Percentiles rank a stretch among this genome's conserved stretches.
These are phyloP conservation scores for Drosophila neoperkinsi DNA, from an alignment of 2,888 invertebrate genomes.

Conservation along the genomic window DNA sequence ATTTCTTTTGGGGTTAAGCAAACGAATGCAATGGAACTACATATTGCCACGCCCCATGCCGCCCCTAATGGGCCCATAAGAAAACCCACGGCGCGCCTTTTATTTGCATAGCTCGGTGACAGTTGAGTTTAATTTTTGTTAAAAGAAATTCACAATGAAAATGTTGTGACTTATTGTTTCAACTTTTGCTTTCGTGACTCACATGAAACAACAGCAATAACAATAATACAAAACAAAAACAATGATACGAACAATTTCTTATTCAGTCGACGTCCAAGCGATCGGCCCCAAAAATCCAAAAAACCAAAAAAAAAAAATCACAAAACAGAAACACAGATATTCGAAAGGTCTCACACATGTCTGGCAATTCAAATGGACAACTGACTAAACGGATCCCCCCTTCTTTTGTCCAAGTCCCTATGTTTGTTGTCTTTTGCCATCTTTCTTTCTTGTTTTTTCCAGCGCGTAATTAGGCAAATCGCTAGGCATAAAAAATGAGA, in stretches of 20 bases:
- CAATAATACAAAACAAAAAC: constrained; percentile 9
- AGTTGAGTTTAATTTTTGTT: constrained; percentile 59
- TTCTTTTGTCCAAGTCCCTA: too few species aligned
- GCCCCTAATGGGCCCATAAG: constrained; percentile 8
- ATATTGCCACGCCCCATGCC: constrained; percentile 12
- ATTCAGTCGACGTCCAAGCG: constrained; percentile 65
- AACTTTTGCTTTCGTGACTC: constrained; percentile 53
- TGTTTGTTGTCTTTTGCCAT: constrained; percentile 7
- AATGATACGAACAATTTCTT: constrained; percentile 51
- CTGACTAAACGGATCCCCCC: constrained; percentile 44
- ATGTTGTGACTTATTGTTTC: constrained; percentile 39
- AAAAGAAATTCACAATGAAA: constrained; percentile 69
- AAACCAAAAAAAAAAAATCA: not conserved
- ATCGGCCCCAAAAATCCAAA: constrained; percentile 49
- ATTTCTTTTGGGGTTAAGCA: constrained; percentile 72
- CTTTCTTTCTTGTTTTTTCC: constrained; percentile 49
- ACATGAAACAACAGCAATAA: constrained; percentile 27
- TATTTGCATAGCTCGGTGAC: constrained; percentile 68
- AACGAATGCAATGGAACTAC: constrained; percentile 36
- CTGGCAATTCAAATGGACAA: constrained; percentile 79
- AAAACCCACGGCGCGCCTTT: constrained; percentile 67
- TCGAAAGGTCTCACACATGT: constrained; percentile 79
- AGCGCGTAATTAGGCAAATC: constrained; percentile 70
- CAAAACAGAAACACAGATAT: constrained; percentile 45
- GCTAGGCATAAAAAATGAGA: constrained; percentile 60